Evolutionary conservation across 2,797 vertebrate genomes (phyloP).

Genomic region (Falco rusticolus): DNA sequence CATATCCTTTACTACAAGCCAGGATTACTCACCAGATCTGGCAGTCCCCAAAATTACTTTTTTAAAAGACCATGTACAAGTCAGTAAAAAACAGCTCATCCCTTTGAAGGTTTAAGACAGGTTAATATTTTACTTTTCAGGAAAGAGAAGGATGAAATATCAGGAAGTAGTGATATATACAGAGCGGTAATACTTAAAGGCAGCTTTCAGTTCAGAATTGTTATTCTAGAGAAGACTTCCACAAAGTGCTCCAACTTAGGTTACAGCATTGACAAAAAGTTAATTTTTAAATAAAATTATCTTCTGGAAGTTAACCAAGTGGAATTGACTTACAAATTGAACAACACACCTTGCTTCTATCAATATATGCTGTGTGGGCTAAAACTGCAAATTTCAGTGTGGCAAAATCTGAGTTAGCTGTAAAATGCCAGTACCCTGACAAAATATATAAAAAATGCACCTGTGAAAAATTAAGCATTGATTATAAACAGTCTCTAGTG

Average conservation of each 20-base stretch:
- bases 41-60: conserved; percentile 60
- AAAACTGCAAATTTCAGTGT: conserved; percentile 46
- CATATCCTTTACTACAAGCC: conserved; percentile 31
- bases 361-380: background rate
- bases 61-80: conserved; percentile 51
- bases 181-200: background rate
- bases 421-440: conserved; percentile 50
- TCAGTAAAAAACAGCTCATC: conserved; percentile 56
- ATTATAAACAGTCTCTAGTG: background rate
- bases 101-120: conserved; percentile 49
- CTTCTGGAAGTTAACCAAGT: background rate
- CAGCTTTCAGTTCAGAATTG: conserved; percentile 35
- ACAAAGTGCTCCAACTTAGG: background rate
- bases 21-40: conserved; percentile 53
- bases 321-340: conserved; percentile 44
- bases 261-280: conserved; percentile 24
- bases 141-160: conserved; percentile 43
- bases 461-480: conserved; percentile 17
- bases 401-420: conserved; percentile 25
- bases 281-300: conserved; percentile 59
- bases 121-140: conserved; percentile 65
- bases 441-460: background rate
- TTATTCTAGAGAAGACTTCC: background rate
- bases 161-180: conserved; percentile 8
- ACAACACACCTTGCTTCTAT: conserved; percentile 2